Evolutionary conservation across 1,140 invertebrate species (phyloP), one percentile per base, ranked within the genome.

Genomic region (Nephotettix cincticeps): DNA sequence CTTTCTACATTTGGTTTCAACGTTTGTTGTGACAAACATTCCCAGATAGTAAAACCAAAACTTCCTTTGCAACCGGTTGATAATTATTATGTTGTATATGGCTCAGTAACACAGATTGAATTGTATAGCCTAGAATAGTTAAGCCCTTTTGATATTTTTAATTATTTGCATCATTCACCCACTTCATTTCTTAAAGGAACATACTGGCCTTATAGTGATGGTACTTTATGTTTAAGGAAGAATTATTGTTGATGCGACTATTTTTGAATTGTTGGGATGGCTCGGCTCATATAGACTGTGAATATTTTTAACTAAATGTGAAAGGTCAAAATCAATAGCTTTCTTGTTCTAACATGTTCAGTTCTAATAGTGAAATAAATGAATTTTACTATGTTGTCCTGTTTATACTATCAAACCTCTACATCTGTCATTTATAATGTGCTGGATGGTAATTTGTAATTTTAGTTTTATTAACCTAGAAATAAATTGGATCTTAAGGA

Each of bases 311-410:
- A 51, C 21, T 9, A 51, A 17, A 19, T 51, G 47, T 51, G 19
- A 51, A 51, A 11, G 14, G 47, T 51, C 47, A 51, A 61, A 4
- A 36, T 27, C 56, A 21, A 27, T n/a, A 28, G 56, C 56, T 61
- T 61, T 61, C 27, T 27, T 11, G 56, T 29, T 61, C 21, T 61
- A 61, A 28, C 13, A 29, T 61, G 28, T 27, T 61, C 56, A 61
- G 56, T 61, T 61, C 23, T 61, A 61, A 27, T 61, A 61, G 56
- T 61, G n/a, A 29, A 61, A 28, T 27, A 61, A 61, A 61, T 61
- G 28, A 61, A 61, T 61, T 61, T 61, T 61, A 61, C 56, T 61
- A 61, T 61, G 56, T 61, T 61, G n/a, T 6, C 6, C 6, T 14
- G 13, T 11, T 54, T 54, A 21, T 54, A n/a, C 23, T 14, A 54